Base-by-base conservation (phyloP, 2,888 invertebrate genomes). In the Machimus atricapillus region DNA sequence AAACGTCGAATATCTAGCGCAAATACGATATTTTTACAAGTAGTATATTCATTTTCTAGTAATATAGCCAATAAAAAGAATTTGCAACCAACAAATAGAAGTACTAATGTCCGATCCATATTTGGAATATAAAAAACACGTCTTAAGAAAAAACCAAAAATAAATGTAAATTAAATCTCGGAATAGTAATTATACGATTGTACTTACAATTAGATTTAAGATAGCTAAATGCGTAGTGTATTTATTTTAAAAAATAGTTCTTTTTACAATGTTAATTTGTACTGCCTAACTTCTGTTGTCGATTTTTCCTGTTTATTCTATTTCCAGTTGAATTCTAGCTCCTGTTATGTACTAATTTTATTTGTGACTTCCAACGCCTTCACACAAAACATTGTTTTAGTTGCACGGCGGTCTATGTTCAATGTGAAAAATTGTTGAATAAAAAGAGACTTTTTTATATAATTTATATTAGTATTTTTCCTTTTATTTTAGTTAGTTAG, bases 51-150 rank as follows among this genome's bases (percentile, higher is more conserved):
- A 76, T 76, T 40, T 76, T 14, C 19, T 40, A 37, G 34, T 19
- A 23, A 79, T 46, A 76, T n/a, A 79, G 46, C 19, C 9, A 79
- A 79, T 19, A n/a, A 46, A 16, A 27, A 27, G n/a, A 43, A 79
- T 43, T 46, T 79, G 12, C 14, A 81, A 56, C 8, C 23, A 81
- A 81, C 56, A 81, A 81, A 23, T 81, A 56, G 23, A 81, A 56
- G 81, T 81, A 81, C 37, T 43, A 78, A 78, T 66, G 82, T 82
- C 82, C 82, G 82, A 82, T 82, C 82, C 82, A 82, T 82, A 82
- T 34, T 82, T 31, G 31, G 81, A 58, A 82, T 31, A 82, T n/a
- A 82, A 66, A 82, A 66, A 82, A 76, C 27, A 66, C 76, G 76
- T 37, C n/a, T 37, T 58, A 66, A 78, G 19, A 9, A 43, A 46